Percentiles rank a stretch among this genome's conserved stretches.
phyloP scores from a whole-genome alignment of 2,113 vertebrate species.

The Phalacrocorax aristotelis region DNA sequence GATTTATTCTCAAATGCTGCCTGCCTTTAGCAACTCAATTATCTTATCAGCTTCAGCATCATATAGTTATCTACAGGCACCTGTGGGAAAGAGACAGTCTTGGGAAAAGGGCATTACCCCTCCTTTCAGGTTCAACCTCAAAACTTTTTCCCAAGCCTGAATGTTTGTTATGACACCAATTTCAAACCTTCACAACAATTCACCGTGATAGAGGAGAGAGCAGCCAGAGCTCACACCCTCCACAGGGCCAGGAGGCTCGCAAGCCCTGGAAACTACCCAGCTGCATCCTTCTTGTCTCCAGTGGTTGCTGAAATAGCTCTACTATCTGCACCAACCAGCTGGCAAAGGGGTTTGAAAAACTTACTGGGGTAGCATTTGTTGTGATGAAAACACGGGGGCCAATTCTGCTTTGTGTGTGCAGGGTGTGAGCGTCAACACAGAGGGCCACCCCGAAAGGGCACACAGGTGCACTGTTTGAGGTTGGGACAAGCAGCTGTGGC shows the following conservation, averaged over 20 bases:
- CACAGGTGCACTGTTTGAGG: rapidly evolving
- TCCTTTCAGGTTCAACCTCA: slow-evolving; percentile 31
- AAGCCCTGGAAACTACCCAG: neutral
- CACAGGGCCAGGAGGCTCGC: neutral
- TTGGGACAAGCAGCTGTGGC: rapidly evolving
- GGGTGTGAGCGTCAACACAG: rapidly evolving
- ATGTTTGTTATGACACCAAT: neutral
- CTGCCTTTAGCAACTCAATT: slow-evolving; percentile 9
- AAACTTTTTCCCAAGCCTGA: slow-evolving; percentile 40
- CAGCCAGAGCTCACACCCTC: neutral
- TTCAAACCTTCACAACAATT: neutral
- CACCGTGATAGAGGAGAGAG: neutral
- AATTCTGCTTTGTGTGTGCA: neutral
- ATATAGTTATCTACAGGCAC: neutral
- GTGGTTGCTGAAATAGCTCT: neutral
- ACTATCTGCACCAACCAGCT: neutral
- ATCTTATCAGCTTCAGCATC: slow-evolving; percentile 13
- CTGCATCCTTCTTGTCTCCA: neutral
- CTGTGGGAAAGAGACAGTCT: slow-evolving; percentile 39
- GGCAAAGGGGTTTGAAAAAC: neutral
- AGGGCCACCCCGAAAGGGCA: neutral
- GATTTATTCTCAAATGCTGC: neutral
- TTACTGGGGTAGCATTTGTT: neutral
- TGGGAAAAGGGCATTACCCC: neutral
- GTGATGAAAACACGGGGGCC: neutral